Conservation (phyloP, 2,888 invertebrate genomes). For the Diarsia rubi region DNA sequence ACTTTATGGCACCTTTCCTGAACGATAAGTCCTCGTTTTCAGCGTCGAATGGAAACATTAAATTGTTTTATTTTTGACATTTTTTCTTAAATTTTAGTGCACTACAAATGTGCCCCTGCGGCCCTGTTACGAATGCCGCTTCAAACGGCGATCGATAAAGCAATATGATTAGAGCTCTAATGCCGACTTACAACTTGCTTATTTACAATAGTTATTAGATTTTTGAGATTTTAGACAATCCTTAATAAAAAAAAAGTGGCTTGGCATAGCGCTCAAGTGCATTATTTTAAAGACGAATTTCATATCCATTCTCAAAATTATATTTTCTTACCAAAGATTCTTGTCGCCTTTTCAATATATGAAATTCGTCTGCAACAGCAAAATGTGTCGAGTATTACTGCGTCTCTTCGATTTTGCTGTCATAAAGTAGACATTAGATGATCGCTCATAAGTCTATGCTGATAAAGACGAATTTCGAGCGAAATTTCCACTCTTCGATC, state of each 20-base stretch:
- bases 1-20: not conserved
- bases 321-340: slow-evolving; percentile 9
- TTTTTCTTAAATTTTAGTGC: not conserved
- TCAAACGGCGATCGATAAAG: slow-evolving; percentile 22
- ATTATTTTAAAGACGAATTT: slow-evolving; percentile 57
- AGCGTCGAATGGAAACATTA: not conserved
- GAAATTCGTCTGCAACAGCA: slow-evolving; percentile 58
- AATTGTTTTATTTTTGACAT: not conserved
- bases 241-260: slow-evolving; percentile 66
- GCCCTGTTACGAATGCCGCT: slow-evolving; percentile 3
- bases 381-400: slow-evolving; percentile 58
- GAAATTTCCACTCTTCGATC: slow-evolving; percentile 70
- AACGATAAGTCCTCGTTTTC: not conserved
- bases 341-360: slow-evolving; percentile 35
- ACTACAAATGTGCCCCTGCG: slow-evolving; percentile 44
- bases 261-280: slow-evolving; percentile 74
- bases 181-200: slow-evolving; percentile 60
- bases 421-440: slow-evolving; percentile 64
- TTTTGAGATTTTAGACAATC: slow-evolving; percentile 61
- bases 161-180: slow-evolving; percentile 53
- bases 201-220: slow-evolving; percentile 61
- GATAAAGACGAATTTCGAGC: slow-evolving; percentile 60
- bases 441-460: slow-evolving; percentile 65
- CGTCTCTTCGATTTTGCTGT: slow-evolving; percentile 59
- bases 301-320: slow-evolving; percentile 47